Base-by-base conservation (phyloP, 2,113 vertebrate species). In the Hypocryptadius cinnamomeus region DNA sequence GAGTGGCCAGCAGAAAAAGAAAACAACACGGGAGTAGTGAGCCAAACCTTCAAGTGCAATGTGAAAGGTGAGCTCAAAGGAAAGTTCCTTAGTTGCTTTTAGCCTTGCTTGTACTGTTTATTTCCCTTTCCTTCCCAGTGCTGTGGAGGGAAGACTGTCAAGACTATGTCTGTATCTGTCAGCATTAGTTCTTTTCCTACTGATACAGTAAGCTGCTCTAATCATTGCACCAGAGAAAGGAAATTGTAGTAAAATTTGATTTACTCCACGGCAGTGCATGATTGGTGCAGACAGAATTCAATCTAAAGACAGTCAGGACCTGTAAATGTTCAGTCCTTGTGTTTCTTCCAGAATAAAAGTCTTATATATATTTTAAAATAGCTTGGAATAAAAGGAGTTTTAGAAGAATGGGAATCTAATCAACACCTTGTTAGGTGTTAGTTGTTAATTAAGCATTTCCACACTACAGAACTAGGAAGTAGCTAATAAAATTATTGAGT, bases 1-100 rank as follows among this genome's bases (percentile, higher is more conserved):
- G 95, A 99, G 89, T 99, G 99, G 99, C 99, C 99, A 1, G 99
- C 98, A 3, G 98, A 99, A 91, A 99, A 99, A 95, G 97, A 99
- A 92, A 99, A 99, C 61, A 97, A 99, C 79, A 99, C 99, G 0
- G 99, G 99, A 60, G 97, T 99, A 39, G 99, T 99, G 90, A 98
- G 70, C 6, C 97, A 99, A 77, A 98, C 87, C 30, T 84, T 96
- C 93, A 98, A 97, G 64, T 99, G 99, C 42, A 95, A 47, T 16
- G 98, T 99, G 57, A 71, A 95, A 85, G 99, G 99, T 99, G 94
- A 97, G 97, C 37, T 74, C 56, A 51, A 70, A 68, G 56, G 9
- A 50, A 65, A 45, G 39, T 63, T 81, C 21, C 39, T 84, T 56
- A 48, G 44, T 70, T 69, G 50, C 60, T 89, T 54, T 33, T 20